Base-by-base conservation (phyloP, 1,140 invertebrate species). In the Muscidifurax raptorellus region DNA sequence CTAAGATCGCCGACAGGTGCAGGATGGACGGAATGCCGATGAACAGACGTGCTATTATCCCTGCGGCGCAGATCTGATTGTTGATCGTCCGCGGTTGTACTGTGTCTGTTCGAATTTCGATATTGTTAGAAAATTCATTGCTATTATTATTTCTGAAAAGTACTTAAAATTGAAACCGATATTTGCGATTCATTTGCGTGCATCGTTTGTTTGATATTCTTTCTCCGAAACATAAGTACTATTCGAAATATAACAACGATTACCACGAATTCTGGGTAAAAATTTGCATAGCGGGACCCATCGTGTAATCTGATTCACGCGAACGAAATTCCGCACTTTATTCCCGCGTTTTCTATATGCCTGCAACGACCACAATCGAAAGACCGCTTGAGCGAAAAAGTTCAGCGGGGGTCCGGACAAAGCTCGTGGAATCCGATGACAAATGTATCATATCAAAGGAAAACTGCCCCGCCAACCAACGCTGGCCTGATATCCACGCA, bases 1-100 rank as follows among this genome's bases (percentile, higher is more conserved):
- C 84, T 86, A 44, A 88, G 87, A 87, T 87, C 85, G 80, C 32
- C 28, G 85, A 77, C 44, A 77, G 72, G 32, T 64, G 72, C 76
- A 85, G 69, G 82, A 84, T 77, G 2, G 18, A 27, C 22, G n/a
- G 74, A 76, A 76, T 76, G 25, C 52, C 76, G 47, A 59, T 78
- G 47, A 59, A 64, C 44, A 1, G 44, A 1, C 12, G 15, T 30
- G 15, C 71, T 74, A 74, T 69, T 69, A 69, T 27, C 27, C n/a
- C 67, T 28, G 22, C 67, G 27, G n/a, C 28, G 36, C 36, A 6
- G 44, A 4, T 75, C 27, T 75, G 32, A 75, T 75, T 75, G 72
- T 75, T 75, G 32, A 44, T 25, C 32, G 27, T 47, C 3, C 6
- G 69, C 72, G 25, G 72, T 25, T n/a, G 44, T 47, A 3, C 15